A percentile compares a stretch with the other conserved stretches of the same genome.
These are phyloP conservation scores for Leptinotarsa lineolata DNA, from an alignment of 1,140 invertebrate genomes.

Conservation along the genomic window DNA sequence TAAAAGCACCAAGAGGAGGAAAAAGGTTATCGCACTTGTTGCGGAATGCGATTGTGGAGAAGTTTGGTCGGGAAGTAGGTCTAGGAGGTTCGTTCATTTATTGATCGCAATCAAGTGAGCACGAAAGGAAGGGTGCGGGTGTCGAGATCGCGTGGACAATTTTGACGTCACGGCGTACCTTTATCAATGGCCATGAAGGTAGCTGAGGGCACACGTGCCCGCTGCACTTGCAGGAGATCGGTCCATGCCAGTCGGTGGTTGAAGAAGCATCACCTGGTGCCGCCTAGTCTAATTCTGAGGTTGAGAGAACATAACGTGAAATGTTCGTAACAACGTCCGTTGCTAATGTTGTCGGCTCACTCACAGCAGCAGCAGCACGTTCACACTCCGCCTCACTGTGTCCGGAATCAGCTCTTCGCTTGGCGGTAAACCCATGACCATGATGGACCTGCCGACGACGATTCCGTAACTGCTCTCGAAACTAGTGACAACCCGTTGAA, in stretches of 20 bases:
- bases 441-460: conserved; percentile 10
- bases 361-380: conserved; percentile 23
- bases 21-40: conserved; percentile 23
- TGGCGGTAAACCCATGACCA: conserved; percentile 25
- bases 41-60: conserved; percentile 17
- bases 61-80: conserved; percentile 21
- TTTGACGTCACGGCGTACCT: conserved; percentile 52
- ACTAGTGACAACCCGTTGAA: conserved; percentile 27
- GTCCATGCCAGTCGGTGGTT: conserved; percentile 20
- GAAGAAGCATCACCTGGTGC: conserved; percentile 2
- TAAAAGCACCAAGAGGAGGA: background rate
- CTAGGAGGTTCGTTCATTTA: conserved; percentile 22
- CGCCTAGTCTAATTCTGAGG: background rate
- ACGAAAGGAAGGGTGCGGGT: conserved; percentile 3
- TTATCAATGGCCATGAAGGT: conserved; percentile 57
- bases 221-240: conserved; percentile 30
- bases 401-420: background rate
- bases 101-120: conserved; percentile 18
- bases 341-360: conserved; percentile 19
- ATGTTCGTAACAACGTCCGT: conserved; percentile 8
- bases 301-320: conserved; percentile 9
- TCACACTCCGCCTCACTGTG: conserved; percentile 21
- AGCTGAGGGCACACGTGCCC: conserved; percentile 53
- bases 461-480: conserved; percentile 9
- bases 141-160: conserved; percentile 17